Evolutionary conservation across 2,113 vertebrate species (phyloP), one percentile per base, ranked within the genome.

Genomic region (Jacana jacana): DNA sequence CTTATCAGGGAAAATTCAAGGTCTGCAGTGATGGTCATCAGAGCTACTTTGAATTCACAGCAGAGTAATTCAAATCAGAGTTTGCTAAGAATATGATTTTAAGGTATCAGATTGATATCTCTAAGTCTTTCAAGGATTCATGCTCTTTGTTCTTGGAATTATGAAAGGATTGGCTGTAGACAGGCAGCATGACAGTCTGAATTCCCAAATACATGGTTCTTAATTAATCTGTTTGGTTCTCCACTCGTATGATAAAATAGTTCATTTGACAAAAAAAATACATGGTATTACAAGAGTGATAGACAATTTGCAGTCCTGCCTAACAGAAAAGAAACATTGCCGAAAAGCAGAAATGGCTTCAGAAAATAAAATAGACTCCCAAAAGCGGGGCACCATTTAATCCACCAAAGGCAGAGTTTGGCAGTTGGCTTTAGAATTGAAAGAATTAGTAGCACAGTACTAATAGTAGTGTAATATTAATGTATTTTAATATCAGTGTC

Each of bases 61-160:
- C 28, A 58, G 30, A 6, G 39, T 80, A 79, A 72, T 72, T 77
- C 13, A 89, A 73, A 85, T 92, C 39, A 72, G 63, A 91, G 30
- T 89, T 88, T 85, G 69, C 10, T 61, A 78, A 68, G 27, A 66
- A 22, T 52, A 64, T 73, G 27, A 39, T 70, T 76, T 86, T 52
- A 75, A 89, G 71, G 37, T 61, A 83, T 66, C 44, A 30, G 4
- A n/a, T 46, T 88, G 42, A 46, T 83, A 88, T 72, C 2, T 9
- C 46, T 31, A 25, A 71, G 68, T 81, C 23, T 86, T 76, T 51
- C 48, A 78, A 69, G 28, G 55, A 81, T 86, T 80, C 23, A 25
- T 63, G 49, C 13, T 63, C 73, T 76, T 95, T 84, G 42, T 86
- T 97, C 85, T 86, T 92, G 61, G 66, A 79, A 85, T 77, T 91